Evolutionary conservation across 1,140 invertebrate species (phyloP).

Genomic region (Grapholita molesta): DNA sequence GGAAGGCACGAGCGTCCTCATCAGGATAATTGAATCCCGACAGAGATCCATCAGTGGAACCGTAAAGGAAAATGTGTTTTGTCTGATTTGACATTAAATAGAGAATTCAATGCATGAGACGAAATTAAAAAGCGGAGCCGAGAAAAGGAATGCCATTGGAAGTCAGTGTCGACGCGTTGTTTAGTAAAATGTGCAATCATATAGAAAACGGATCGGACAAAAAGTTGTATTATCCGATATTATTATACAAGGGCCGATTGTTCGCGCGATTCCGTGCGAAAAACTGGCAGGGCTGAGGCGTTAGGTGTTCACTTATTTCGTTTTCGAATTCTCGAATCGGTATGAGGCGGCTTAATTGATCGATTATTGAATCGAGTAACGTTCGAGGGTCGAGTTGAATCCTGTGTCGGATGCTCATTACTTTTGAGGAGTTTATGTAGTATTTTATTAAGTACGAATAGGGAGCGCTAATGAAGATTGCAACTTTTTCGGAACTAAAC

Average conservation of each 20-base stretch:
- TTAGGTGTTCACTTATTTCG: conserved; percentile 25
- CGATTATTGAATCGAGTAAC: conserved; percentile 37
- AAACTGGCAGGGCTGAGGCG: conserved; percentile 37
- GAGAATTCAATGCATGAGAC: not conserved
- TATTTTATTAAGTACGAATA: not conserved
- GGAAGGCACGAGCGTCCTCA: not conserved
- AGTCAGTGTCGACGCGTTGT: conserved; percentile 45
- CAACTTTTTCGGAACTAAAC: too few relatives aligned
- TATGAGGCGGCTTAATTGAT: conserved; percentile 45
- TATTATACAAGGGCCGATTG: conserved; percentile 48
- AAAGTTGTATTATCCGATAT: conserved; percentile 52
- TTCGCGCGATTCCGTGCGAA: conserved; percentile 49
- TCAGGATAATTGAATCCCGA: not conserved
- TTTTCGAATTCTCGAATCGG: conserved; percentile 28
- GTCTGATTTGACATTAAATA: conserved; percentile 6
- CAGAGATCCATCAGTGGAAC: not conserved
- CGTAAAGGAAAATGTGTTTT: conserved; percentile 19
- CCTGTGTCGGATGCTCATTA: conserved; percentile 32
- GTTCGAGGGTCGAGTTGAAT: conserved; percentile 12
- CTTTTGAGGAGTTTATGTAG: conserved; percentile 24
- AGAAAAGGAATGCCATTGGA: conserved; percentile 40
- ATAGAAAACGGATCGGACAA: conserved; percentile 54
- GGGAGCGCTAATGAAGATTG: not conserved
- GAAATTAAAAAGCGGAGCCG: conserved; percentile 20
- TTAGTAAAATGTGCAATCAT: conserved; percentile 66